phyloP scores from a whole-genome alignment of 2,797 vertebrate genomes.

The Sphenodon punctatus region DNA sequence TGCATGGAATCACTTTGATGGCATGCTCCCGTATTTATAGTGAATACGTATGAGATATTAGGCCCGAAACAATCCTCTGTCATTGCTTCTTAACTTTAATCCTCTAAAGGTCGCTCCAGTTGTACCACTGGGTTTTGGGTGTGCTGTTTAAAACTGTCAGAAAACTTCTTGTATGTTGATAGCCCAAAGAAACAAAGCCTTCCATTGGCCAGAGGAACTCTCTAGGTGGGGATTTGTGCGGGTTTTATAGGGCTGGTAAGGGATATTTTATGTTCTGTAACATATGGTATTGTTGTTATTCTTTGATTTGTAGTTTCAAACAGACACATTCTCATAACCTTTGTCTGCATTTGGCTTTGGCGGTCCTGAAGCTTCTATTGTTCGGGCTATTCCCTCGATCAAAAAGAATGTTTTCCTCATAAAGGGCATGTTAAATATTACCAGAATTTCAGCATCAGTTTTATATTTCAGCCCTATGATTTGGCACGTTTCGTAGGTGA shows the following conservation, averaged over 20 bases:
- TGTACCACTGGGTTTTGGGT: constrained; percentile 23
- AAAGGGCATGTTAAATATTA: constrained; percentile 66
- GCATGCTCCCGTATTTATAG: constrained; percentile 34
- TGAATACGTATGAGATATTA: neutral
- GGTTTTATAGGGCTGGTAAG: constrained; percentile 64
- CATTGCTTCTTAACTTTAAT: constrained; percentile 51
- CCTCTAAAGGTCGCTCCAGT: constrained; percentile 26
- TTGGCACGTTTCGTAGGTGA: constrained; percentile 62
- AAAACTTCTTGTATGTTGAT: constrained; percentile 60
- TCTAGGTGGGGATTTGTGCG: constrained; percentile 39
- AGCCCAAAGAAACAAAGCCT: constrained; percentile 57
- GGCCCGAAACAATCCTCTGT: constrained; percentile 43
- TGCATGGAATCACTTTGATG: neutral
- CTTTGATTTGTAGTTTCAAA: constrained; percentile 85
- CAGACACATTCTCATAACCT: constrained; percentile 84
- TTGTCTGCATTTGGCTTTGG: constrained; percentile 79
- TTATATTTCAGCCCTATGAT: constrained; percentile 68
- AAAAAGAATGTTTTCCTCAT: constrained; percentile 69
- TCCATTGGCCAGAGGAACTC: constrained; percentile 53
- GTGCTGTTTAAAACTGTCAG: constrained; percentile 38
- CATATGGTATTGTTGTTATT: constrained; percentile 85
- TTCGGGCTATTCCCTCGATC: constrained; percentile 57
- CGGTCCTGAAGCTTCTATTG: constrained; percentile 76
- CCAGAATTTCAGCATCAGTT: constrained; percentile 71
- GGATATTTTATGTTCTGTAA: constrained; percentile 69